These are phyloP conservation scores for Ascaphus truei DNA, from an alignment of 2,113 vertebrate genomes.

Conservation along the genomic window DNA sequence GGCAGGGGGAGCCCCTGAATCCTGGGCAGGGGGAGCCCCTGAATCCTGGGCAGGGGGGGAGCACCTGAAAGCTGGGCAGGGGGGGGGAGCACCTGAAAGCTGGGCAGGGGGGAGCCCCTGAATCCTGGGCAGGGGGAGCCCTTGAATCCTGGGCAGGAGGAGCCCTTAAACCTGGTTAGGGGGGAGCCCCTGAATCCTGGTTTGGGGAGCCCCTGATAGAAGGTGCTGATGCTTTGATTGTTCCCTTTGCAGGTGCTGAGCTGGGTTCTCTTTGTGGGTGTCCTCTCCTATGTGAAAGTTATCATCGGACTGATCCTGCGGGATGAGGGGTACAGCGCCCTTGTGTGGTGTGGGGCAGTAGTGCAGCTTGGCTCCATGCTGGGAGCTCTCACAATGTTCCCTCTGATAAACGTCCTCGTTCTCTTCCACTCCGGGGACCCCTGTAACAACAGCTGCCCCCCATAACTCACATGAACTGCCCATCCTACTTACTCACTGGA, in stretches of 20 bases:
- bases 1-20: too few relatives aligned
- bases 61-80: too few relatives aligned
- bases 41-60: too few relatives aligned
- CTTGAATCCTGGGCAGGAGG: too few relatives aligned
- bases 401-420: conserved; percentile 63
- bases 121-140: too few relatives aligned
- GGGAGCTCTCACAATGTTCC: conserved; percentile 71
- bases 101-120: too few relatives aligned
- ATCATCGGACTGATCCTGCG: conserved; percentile 70
- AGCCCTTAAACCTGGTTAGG: too few relatives aligned
- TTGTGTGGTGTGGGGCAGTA: conserved; percentile 74
- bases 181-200: not conserved
- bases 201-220: not conserved
- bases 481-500: too few relatives aligned
- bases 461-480: too few relatives aligned
- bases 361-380: conserved; percentile 79
- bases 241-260: conserved; percentile 57
- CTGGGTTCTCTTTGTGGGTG: conserved; percentile 67
- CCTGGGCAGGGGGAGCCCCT: too few relatives aligned
- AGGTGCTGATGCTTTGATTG: not conserved
- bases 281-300: conserved; percentile 75
- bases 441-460: conserved; percentile 60
- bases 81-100: too few relatives aligned
- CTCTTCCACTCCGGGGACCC: conserved; percentile 66
- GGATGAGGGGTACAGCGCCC: conserved; percentile 71